A percentile compares a stretch with the other conserved stretches of the same genome.
phyloP scores from a whole-genome alignment of 2,888 invertebrate species.

The Euplexia lucipara region DNA sequence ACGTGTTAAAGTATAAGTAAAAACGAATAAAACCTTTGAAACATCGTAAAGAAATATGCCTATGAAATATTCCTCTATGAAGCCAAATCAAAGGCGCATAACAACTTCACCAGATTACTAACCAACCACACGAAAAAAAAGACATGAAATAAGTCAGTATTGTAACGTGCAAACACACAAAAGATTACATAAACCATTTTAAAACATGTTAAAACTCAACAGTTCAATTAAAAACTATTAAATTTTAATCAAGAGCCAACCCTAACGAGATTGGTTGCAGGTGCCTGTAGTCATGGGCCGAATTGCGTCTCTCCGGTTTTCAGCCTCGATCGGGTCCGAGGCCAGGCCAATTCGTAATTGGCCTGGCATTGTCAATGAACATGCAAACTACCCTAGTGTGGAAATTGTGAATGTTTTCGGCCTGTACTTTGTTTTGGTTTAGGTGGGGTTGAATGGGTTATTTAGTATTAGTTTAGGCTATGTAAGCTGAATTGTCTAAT shows the following conservation, averaged over 20 bases:
- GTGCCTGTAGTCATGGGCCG: slow-evolving; percentile 30
- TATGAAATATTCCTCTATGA: no score
- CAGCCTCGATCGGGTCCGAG: slow-evolving; percentile 30
- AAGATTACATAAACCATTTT: neutral
- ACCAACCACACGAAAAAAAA: no score
- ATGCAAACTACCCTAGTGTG: slow-evolving; percentile 49
- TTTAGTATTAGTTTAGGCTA: neutral
- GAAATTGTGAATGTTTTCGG: slow-evolving; percentile 30
- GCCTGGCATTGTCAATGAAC: slow-evolving; percentile 49
- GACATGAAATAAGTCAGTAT: no score
- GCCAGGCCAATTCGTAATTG: slow-evolving; percentile 48
- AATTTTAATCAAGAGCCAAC: slow-evolving; percentile 38
- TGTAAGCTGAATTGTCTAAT: neutral
- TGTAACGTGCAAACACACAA: no score
- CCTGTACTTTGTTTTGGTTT: slow-evolving; percentile 2
- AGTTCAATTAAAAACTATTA: slow-evolving; percentile 18
- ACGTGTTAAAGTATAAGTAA: no score
- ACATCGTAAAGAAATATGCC: no score
- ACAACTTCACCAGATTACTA: no score
- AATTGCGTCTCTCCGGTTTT: slow-evolving; percentile 25
- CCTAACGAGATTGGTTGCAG: slow-evolving; percentile 46
- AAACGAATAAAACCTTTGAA: no score
- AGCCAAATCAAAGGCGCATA: no score
- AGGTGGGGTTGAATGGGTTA: slow-evolving; percentile 6
- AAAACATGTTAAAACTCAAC: slow-evolving; percentile 1